Evolutionary conservation across 2,888 invertebrate genomes (phyloP).

Genomic region (Sphaerophoria rueppellii): DNA sequence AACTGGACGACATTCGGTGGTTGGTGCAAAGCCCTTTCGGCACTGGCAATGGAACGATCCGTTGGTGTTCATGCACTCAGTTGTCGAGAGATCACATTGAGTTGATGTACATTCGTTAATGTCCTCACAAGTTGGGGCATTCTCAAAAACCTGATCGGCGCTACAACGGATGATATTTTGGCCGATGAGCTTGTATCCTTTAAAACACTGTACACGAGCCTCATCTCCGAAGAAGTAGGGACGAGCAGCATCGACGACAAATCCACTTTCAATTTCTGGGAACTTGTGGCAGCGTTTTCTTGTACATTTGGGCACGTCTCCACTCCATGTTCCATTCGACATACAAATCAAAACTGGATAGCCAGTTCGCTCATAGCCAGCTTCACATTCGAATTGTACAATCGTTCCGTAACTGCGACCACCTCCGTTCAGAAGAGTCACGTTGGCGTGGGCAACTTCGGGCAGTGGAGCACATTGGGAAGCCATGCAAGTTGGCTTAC

Average conservation of each 20-base stretch:
- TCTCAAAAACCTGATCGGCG: conserved; percentile 91
- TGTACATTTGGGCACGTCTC: conserved; percentile 93
- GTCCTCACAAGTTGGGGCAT: conserved; percentile 94
- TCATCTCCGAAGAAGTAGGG: conserved; percentile 94
- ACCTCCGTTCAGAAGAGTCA: conserved; percentile 93
- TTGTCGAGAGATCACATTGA: conserved; percentile 94
- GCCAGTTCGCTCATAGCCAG: conserved; percentile 93
- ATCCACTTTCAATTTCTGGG: conserved; percentile 93
- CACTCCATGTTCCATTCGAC: conserved; percentile 98
- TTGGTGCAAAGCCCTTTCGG: conserved; percentile 90
- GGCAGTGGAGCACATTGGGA: conserved; percentile 94
- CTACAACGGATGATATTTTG: conserved; percentile 93
- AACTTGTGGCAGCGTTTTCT: conserved; percentile 85
- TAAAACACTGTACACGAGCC: conserved; percentile 94
- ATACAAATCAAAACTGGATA: conserved; percentile 95
- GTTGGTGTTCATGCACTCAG: conserved; percentile 93
- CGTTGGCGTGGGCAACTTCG: conserved; percentile 93
- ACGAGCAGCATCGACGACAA: conserved; percentile 89
- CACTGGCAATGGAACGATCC: conserved; percentile 96
- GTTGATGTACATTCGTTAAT: conserved; percentile 94
- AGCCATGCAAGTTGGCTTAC: conserved; percentile 94
- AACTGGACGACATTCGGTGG: conserved; percentile 94
- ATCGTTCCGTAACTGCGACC: conserved; percentile 97
- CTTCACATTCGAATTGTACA: conserved; percentile 94
- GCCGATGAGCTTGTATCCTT: conserved; percentile 93